Evolutionary conservation across 2,797 vertebrate species (phyloP).

Genomic region (Myotis myotis): DNA sequence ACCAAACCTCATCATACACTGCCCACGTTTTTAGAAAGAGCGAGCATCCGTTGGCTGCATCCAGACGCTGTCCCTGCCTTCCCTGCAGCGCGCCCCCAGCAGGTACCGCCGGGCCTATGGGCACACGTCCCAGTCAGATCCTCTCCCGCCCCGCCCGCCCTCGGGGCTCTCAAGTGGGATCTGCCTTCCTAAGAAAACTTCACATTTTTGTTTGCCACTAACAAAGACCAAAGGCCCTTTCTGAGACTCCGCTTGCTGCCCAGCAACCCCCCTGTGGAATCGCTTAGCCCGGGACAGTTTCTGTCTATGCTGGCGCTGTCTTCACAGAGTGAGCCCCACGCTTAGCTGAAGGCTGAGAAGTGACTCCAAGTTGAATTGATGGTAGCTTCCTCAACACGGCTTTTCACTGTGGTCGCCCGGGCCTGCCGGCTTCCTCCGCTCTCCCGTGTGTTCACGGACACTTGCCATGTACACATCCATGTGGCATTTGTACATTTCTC

Average conservation of each 20-base stretch:
- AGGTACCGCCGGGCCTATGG: not conserved
- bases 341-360: not conserved
- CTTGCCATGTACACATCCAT: rapidly evolving
- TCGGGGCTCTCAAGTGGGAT: not conserved
- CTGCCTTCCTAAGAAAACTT: not conserved
- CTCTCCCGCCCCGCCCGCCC: not conserved
- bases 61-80: not conserved
- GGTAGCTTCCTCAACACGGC: not conserved
- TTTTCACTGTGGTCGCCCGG: not conserved
- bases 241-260: not conserved
- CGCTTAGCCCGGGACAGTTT: not conserved
- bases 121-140: not conserved
- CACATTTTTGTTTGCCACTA: not conserved
- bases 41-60: not conserved
- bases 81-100: not conserved
- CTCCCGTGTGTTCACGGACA: rapidly evolving
- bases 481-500: too few relatives aligned
- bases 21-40: not conserved
- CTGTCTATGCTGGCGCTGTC: not conserved
- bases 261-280: not conserved
- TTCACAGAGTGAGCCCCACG: not conserved
- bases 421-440: too few relatives aligned
- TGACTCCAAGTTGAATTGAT: not conserved
- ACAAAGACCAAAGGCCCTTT: not conserved
- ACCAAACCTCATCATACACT: not conserved